Conservation (phyloP, 2,888 invertebrate genomes). For the Amphipoea oculea region DNA sequence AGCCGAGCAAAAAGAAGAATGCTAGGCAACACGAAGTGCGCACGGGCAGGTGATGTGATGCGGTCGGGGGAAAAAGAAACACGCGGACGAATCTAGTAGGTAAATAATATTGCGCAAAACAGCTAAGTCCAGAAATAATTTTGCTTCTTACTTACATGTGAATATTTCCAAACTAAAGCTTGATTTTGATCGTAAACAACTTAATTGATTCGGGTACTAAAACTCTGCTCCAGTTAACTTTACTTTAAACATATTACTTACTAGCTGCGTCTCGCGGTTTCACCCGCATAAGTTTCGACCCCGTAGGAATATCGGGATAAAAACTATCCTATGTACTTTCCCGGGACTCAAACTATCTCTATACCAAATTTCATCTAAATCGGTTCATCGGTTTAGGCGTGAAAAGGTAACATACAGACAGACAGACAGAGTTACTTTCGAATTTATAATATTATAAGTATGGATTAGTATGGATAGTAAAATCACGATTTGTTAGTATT, state of each 20-base stretch:
- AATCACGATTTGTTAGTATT: conserved; percentile 32
- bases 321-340: too few relatives aligned
- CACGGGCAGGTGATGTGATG: not conserved
- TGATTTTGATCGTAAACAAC: conserved; percentile 31
- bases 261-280: too few relatives aligned
- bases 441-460: too few relatives aligned
- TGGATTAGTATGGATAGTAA: too few relatives aligned
- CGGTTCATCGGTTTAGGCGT: too few relatives aligned
- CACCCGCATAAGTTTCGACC: too few relatives aligned
- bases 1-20: not conserved
- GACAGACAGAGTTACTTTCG: too few relatives aligned
- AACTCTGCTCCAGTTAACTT: conserved; percentile 25
- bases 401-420: too few relatives aligned
- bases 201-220: conserved; percentile 27
- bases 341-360: too few relatives aligned
- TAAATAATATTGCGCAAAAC: not conserved
- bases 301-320: too few relatives aligned
- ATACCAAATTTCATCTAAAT: too few relatives aligned
- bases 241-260: not conserved
- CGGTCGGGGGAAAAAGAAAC: not conserved
- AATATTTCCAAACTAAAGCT: conserved; percentile 10
- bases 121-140: not conserved
- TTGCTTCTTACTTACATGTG: not conserved
- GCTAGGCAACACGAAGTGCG: too few relatives aligned
- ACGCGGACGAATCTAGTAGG: not conserved